Evolutionary conservation across 2,113 vertebrate genomes (phyloP).

Genomic region (Chaetodon trifascialis): DNA sequence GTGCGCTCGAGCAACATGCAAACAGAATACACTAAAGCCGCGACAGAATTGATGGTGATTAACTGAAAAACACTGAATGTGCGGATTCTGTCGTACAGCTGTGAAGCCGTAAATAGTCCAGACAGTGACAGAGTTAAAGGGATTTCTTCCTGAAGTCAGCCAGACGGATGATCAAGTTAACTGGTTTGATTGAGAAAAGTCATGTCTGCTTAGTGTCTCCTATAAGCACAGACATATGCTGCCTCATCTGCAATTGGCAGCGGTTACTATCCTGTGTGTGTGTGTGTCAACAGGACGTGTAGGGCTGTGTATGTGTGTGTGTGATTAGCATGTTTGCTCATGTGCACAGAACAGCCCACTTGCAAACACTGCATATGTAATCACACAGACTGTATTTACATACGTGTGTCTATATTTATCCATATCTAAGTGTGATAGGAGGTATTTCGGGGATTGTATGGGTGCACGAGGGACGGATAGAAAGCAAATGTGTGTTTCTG

Average conservation of each 20-base stretch:
- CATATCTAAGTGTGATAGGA: background rate
- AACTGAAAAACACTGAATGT: constrained; percentile 12
- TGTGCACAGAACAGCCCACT: constrained; percentile 13
- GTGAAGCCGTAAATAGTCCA: constrained; percentile 3
- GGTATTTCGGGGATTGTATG: background rate
- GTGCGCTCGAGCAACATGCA: background rate
- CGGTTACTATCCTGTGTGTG: background rate
- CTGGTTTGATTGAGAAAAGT: constrained; percentile 61
- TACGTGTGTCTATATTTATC: constrained; percentile 7
- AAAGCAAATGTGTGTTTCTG: background rate
- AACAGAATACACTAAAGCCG: background rate
- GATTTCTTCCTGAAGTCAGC: constrained; percentile 43
- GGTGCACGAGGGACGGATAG: background rate
- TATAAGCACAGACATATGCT: constrained; percentile 53
- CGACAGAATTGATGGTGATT: background rate
- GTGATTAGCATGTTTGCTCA: constrained; percentile 22
- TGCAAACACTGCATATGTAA: constrained; percentile 30
- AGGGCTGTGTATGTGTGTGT: no score
- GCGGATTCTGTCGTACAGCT: background rate
- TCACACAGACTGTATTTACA: background rate
- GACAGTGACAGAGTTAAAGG: constrained; percentile 41
- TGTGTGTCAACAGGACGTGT: constrained; percentile 11
- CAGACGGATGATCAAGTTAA: constrained; percentile 66
- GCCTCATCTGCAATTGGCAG: constrained; percentile 50
- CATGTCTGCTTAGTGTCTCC: constrained; percentile 63